Base-by-base conservation (phyloP, 2,113 vertebrate species). In the Enhydra lutris region DNA sequence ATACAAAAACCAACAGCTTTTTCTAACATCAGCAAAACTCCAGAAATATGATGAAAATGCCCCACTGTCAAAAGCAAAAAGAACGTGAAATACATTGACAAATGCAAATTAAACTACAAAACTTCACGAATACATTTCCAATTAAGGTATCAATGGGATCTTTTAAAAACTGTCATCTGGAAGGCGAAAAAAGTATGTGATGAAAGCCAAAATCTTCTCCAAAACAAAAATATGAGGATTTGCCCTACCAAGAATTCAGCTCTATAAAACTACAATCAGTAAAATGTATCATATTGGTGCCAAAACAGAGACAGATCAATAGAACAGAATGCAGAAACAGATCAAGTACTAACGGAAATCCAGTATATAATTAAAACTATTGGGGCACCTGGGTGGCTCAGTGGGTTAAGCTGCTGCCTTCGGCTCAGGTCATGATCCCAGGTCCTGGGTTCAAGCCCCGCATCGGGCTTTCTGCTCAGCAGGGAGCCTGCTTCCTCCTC, bases 1-100 rank as follows among this genome's bases (percentile, higher is more conserved):
- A 79, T 3, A 47, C 18, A 94, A 85, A 79, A 89, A 59, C 69
- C 85, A 92, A 92, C 20, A 39, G 34, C 10, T 92, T 94, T 71
- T 31, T 31, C 85, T 78, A 93, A 90, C 63, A 95, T 65, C 50
- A 67, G 36, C 74, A 95, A 93, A 95, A 65, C 63, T 93, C 59
- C 83, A 71, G 80, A 76, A 59, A 42, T 39, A 87, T 63, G 21
- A 95, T 87, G 34, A 89, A 80, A 80, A 92, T 6, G 24, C 21
- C 26, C 11, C 61, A 71, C 4, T 82, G 45, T 87, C 42, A 86
- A 87, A 93, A 93, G 36, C n/a, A 59, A 82, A 12, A 94, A 90
- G 18, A 69, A 89, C 31, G 18, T 84, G 74, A 90, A 95, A 76
- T 84, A 78, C 34, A 95, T 73, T 81, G 76, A 63, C 52, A 87